Evolutionary conservation across 2,888 invertebrate genomes (phyloP).

Genomic region (Mythimna albipuncta): DNA sequence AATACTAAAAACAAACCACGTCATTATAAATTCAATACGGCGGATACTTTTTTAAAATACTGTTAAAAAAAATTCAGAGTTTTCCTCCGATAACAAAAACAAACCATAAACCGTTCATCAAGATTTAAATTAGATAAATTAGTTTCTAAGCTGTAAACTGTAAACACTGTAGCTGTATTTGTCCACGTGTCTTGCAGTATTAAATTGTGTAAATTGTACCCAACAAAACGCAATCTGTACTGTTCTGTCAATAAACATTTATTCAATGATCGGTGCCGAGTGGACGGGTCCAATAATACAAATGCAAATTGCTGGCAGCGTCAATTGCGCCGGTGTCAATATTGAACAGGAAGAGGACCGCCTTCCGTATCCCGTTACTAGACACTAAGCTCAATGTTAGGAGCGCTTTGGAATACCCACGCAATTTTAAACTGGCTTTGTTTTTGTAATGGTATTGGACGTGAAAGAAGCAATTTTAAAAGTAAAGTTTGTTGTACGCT

Average conservation of each 20-base stretch:
- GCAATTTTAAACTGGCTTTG: slow-evolving; percentile 38
- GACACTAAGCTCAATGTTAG: slow-evolving; percentile 45
- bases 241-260: slow-evolving; percentile 61
- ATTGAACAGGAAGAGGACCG: slow-evolving; percentile 62
- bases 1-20: no score
- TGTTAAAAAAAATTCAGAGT: no score
- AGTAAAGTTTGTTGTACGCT: slow-evolving; percentile 13
- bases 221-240: slow-evolving; percentile 33
- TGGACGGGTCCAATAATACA: slow-evolving; percentile 66
- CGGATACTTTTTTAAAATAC: no score
- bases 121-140: neutral
- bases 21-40: no score
- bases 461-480: slow-evolving; percentile 10
- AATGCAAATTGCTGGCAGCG: slow-evolving; percentile 69
- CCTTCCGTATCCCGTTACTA: slow-evolving; percentile 52
- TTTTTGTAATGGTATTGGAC: slow-evolving; percentile 39
- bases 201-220: slow-evolving; percentile 20
- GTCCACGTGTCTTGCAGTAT: neutral
- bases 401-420: slow-evolving; percentile 32
- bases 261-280: slow-evolving; percentile 55
- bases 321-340: slow-evolving; percentile 69
- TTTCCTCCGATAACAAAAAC: no score
- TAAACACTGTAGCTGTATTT: neutral
- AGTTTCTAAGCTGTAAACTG: neutral
- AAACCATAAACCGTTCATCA: no score